phyloP scores from a whole-genome alignment of 2,888 invertebrate species.

The Cinara cedri region DNA sequence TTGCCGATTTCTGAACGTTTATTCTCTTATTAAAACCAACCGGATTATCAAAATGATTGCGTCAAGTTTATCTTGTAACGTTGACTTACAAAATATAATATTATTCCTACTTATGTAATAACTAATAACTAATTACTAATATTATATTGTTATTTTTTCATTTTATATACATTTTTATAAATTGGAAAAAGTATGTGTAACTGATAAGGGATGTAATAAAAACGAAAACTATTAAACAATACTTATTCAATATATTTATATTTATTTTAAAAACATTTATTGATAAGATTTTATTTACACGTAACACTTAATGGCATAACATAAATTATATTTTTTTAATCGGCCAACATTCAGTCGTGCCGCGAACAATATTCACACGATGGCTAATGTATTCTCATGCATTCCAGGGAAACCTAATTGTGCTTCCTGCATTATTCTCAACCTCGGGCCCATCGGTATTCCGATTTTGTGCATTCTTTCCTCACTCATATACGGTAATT shows the following conservation, averaged over 20 bases:
- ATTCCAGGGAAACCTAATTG: conserved; percentile 64
- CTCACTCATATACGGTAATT: conserved; percentile 87
- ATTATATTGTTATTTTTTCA: not conserved
- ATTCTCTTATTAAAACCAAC: too few species aligned
- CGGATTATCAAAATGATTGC: too few species aligned
- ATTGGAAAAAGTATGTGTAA: not conserved
- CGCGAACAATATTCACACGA: conserved; percentile 62
- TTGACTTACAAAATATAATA: too few species aligned
- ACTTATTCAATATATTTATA: conserved; percentile 7
- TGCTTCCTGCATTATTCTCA: conserved; percentile 87
- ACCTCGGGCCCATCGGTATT: conserved; percentile 86
- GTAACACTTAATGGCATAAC: conserved; percentile 44
- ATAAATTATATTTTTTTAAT: conserved; percentile 43
- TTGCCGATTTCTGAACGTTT: too few species aligned
- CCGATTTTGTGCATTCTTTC: conserved; percentile 86
- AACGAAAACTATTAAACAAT: conserved; percentile 2
- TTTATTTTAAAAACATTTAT: conserved; percentile 29
- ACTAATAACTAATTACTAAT: too few species aligned
- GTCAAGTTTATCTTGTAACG: too few species aligned
- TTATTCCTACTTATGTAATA: too few species aligned
- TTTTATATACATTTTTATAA: not conserved
- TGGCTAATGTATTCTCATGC: conserved; percentile 66
- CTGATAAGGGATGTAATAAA: not conserved
- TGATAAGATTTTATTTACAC: conserved; percentile 42
- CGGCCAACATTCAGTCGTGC: conserved; percentile 35